A percentile compares a stretch with the other conserved stretches of the same genome.
Evolutionary conservation across 2,888 invertebrate species (phyloP).

Genomic region (Slavum lentiscoides): DNA sequence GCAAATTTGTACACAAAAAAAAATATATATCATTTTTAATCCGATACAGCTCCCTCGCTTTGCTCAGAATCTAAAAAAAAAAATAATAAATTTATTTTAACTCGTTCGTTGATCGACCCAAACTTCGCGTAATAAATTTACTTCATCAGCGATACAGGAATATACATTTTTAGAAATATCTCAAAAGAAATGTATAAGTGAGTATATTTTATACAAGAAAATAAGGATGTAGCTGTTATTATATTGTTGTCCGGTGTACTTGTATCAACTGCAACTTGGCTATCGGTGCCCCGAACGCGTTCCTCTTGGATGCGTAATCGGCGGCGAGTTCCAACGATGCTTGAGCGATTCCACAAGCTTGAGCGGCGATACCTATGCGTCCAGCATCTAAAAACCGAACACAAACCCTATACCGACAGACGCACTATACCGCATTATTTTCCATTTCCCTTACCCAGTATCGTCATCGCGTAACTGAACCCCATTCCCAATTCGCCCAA

Average conservation of each 20-base stretch:
- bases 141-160: no score
- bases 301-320: slow-evolving; percentile 86
- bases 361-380: slow-evolving; percentile 89
- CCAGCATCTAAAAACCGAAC: slow-evolving; percentile 71
- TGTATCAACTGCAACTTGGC: slow-evolving; percentile 85
- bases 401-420: not conserved
- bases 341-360: slow-evolving; percentile 92
- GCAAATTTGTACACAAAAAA: no score
- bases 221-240: no score
- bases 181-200: no score
- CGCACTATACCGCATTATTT: not conserved
- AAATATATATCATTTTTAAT: no score
- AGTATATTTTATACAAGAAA: no score
- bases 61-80: no score
- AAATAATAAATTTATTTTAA: no score
- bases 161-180: no score
- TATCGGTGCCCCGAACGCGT: slow-evolving; percentile 86
- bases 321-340: slow-evolving; percentile 89
- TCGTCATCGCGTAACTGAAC: slow-evolving; percentile 96
- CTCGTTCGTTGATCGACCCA: no score
- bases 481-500: slow-evolving; percentile 84
- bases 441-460: slow-evolving; percentile 62
- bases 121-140: no score
- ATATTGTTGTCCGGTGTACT: slow-evolving; percentile 54
- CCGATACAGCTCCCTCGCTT: no score